These are phyloP conservation scores for Camelus dromedarius DNA, from an alignment of 2,113 vertebrate species.

Conservation along the genomic window DNA sequence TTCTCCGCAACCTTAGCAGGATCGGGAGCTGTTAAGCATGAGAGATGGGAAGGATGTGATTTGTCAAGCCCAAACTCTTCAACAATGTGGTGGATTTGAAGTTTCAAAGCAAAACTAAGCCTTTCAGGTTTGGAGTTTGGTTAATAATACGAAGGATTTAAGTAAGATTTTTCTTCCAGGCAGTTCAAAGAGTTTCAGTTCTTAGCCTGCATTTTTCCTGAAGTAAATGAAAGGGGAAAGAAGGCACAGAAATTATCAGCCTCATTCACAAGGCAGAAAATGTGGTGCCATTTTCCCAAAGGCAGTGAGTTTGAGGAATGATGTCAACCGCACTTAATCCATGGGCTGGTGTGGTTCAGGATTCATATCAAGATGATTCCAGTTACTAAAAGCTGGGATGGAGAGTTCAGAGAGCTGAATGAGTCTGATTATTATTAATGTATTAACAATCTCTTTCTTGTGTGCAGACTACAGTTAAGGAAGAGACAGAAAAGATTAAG, in stretches of 20 bases:
- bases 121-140: constrained; percentile 61
- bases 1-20: background rate
- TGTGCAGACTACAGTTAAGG: constrained; percentile 1
- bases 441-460: background rate
- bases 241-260: constrained; percentile 39
- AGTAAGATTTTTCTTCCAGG: constrained; percentile 70
- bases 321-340: background rate
- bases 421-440: constrained; percentile 35
- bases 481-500: constrained; percentile 39
- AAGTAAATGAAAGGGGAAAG: constrained; percentile 57
- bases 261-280: constrained; percentile 39
- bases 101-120: constrained; percentile 78
- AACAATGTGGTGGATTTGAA: constrained; percentile 71
- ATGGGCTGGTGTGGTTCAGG: background rate
- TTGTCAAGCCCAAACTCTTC: constrained; percentile 57
- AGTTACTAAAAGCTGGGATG: constrained; percentile 49
- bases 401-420: constrained; percentile 44
- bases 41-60: constrained; percentile 35
- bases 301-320: background rate
- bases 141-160: constrained; percentile 78
- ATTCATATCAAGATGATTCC: background rate
- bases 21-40: constrained; percentile 26
- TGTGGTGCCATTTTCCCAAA: constrained; percentile 39
- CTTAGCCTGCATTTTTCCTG: constrained; percentile 63
- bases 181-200: constrained; percentile 77